Conservation (phyloP, 1,140 invertebrate species). For the Monomorium pharaonis region DNA sequence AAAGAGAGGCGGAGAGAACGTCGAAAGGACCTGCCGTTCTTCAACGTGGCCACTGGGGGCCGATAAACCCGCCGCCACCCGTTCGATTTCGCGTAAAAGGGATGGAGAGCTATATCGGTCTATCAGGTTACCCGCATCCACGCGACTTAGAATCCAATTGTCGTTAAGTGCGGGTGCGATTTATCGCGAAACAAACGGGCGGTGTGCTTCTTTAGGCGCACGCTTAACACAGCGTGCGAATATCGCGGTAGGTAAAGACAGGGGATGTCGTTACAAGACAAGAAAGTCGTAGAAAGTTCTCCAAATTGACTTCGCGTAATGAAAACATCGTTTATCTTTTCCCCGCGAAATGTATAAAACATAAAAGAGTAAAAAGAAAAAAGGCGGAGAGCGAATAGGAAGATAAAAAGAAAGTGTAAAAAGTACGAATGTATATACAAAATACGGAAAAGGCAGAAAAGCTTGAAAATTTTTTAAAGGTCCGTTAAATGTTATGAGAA, state of each 20-base stretch:
- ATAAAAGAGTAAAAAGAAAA: neutral
- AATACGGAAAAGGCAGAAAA: neutral
- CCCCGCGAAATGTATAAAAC: neutral
- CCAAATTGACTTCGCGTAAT: conserved; percentile 22
- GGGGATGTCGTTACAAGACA: neutral
- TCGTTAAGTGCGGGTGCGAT: conserved; percentile 52
- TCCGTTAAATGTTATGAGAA: conserved; percentile 7
- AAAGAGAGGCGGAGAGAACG: neutral
- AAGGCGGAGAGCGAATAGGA: neutral
- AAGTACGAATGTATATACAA: neutral
- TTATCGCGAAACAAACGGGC: conserved; percentile 52
- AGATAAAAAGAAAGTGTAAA: neutral
- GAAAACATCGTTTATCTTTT: neutral
- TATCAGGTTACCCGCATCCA: conserved; percentile 54
- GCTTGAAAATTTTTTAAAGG: neutral
- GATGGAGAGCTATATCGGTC: conserved; percentile 54
- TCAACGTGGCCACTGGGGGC: conserved; percentile 35
- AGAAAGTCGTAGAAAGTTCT: neutral
- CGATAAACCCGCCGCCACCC: conserved; percentile 58
- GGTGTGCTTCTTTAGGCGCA: conserved; percentile 31
- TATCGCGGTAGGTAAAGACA: conserved; percentile 1
- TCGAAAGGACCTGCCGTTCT: conserved; percentile 38
- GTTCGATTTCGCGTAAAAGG: conserved; percentile 57
- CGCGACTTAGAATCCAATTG: conserved; percentile 57
- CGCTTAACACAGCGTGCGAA: conserved; percentile 16